Evolutionary conservation across 2,113 vertebrate species (phyloP), one percentile per base, ranked within the genome.

Genomic region (Phainopepla nitens): DNA sequence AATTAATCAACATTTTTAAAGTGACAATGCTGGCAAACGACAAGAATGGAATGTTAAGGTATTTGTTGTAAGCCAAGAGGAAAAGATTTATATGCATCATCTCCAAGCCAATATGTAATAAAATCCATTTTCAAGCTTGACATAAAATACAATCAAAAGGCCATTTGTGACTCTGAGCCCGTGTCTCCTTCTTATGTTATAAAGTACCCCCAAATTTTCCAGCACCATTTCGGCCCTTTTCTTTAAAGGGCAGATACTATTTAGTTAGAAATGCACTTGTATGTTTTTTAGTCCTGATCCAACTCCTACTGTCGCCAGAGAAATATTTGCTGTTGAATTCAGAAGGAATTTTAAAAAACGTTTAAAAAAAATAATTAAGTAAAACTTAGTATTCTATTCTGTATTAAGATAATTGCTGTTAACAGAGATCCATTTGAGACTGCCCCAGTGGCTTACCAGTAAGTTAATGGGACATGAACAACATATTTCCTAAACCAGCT

Each of bases 231-330:
- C 87, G 75, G 20, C 83, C 82, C 85, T 90, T 94, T 76, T 82
- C 29, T 81, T 88, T 84, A 76, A 95, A 94, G 53, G 64, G 79
- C 68, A 58, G 53, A 68, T 53, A 84, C 6, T 80, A 51, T 87
- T 90, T 75, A 83, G 39, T 73, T 92, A 96, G 49, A 44, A 95
- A 89, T 75, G 82, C 71, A 85, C 68, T 89, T 89, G 16, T 65
- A 80, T 64, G 31, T 11, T 53, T 94, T 93, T 49, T 3, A 97
- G 39, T 71, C 94, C 89, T 94, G 92, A 96, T 96, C 84, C 92
- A 94, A 94, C 49, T 92, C 93, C 91, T 68, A 87, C 91, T 95
- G 87, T 65, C 95, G 86, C 69, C 88, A 94, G 58, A 75, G 47
- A 60, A 35, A 69, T 69, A 82, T 83, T 62, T 93, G 73, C 44